phyloP scores from a whole-genome alignment of 2,888 invertebrate species.

The Brachynemurus nebulosus region DNA sequence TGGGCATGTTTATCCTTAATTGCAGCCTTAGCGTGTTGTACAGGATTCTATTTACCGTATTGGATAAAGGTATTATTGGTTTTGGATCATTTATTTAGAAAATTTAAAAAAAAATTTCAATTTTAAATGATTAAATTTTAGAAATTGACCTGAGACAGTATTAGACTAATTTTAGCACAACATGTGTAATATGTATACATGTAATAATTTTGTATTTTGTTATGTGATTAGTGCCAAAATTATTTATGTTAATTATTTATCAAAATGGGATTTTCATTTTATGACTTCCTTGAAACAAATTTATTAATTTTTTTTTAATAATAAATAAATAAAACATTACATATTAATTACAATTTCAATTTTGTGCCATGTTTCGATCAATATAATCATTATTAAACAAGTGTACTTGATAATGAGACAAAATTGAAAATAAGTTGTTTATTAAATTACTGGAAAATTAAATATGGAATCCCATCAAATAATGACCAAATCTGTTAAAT shows the following conservation, averaged over 20 bases:
- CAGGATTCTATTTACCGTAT: slow-evolving; percentile 2
- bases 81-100: background rate
- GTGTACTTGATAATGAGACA: background rate
- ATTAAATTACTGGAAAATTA: background rate
- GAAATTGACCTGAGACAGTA: background rate
- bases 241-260: background rate
- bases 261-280: too few species aligned
- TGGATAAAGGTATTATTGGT: slow-evolving; percentile 1
- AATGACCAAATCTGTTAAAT: background rate
- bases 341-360: too few species aligned
- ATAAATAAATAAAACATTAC: too few species aligned
- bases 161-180: too few species aligned
- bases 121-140: background rate
- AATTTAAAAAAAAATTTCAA: background rate
- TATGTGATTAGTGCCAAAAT: background rate
- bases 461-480: background rate
- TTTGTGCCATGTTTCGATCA: too few species aligned
- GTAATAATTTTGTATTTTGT: background rate
- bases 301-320: too few species aligned
- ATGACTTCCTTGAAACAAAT: too few species aligned
- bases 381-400: background rate
- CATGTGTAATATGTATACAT: too few species aligned
- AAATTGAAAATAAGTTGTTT: background rate
- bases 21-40: background rate
- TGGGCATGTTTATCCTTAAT: background rate